phyloP scores from a whole-genome alignment of 1,140 invertebrate genomes.

The Zaprionus nigranus region DNA sequence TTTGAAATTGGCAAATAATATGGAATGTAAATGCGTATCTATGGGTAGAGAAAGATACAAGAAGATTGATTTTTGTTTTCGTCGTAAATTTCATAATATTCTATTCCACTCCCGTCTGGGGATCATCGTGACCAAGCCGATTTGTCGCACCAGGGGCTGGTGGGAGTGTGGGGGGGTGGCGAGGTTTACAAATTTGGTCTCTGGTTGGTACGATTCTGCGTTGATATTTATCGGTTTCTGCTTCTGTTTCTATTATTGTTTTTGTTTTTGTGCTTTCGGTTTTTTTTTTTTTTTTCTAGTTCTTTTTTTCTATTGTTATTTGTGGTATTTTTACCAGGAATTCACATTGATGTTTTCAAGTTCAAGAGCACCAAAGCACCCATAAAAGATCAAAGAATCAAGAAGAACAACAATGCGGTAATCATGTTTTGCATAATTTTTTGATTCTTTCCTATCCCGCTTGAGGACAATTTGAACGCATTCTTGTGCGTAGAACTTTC shows the following conservation, averaged over 20 bases:
- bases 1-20: neutral
- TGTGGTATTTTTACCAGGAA: slow-evolving; percentile 63
- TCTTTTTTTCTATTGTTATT: slow-evolving; percentile 45
- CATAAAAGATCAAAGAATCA: slow-evolving; percentile 15
- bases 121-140: neutral
- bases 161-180: too few relatives aligned
- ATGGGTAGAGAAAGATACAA: slow-evolving; percentile 1
- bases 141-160: neutral
- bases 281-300: slow-evolving; percentile 28
- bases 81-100: slow-evolving; percentile 71
- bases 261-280: slow-evolving; percentile 5
- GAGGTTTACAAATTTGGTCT: neutral
- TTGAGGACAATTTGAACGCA: slow-evolving; percentile 39
- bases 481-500: slow-evolving; percentile 61
- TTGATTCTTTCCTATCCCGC: slow-evolving; percentile 1
- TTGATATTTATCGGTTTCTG: slow-evolving; percentile 43
- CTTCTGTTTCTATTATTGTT: slow-evolving; percentile 16
- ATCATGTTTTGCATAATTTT: slow-evolving; percentile 37
- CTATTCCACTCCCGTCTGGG: slow-evolving; percentile 10
- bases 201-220: slow-evolving; percentile 17
- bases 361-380: slow-evolving; percentile 60
- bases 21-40: slow-evolving; percentile 3
- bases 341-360: slow-evolving; percentile 64
- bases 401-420: slow-evolving; percentile 11
- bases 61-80: slow-evolving; percentile 75